Base-by-base conservation (phyloP, 2,113 vertebrate species). In the Labeo catla region DNA sequence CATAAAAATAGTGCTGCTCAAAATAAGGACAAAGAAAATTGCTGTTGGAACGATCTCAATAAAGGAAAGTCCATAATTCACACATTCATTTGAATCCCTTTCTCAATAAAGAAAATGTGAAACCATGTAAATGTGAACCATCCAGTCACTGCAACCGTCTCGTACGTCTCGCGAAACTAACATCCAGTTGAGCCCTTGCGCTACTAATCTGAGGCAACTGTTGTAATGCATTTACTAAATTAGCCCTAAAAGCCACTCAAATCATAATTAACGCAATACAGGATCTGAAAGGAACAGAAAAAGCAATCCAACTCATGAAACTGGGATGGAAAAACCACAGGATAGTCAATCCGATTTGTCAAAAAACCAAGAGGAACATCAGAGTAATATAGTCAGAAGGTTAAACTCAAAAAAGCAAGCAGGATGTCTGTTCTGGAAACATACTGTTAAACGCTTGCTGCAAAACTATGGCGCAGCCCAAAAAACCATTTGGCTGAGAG, bases 391-490 rank as follows among this genome's bases (percentile, higher is more conserved):
- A 77, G 57, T 34, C 63, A 85, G 78, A 65, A 72, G 54, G 15
- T 76, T 39, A 81, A 36, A 81, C 76, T 84, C 43, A 80, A 28
- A 36, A 63, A 63, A 47, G 57, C 79, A 82, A 81, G 87, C 89
- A 91, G 89, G 89, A 77, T 91, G 87, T 73, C 39, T 65, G 68
- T 72, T 90, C 90, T 84, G 93, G 89, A 54, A 93, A 93, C 91
- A 83, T 84, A 92, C 92, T 92, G 96, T 96, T 95, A 96, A 96
- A 90, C 84, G 91, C 92, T 93, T 94, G 93, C 95, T 94, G 96
- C 96, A 95, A 94, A 94, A 95, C 94, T 94, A 93, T 94, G 96
- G 94, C 95, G 96, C 96, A 97, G 84, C 94, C 84, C 23, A 81
- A 86, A 93, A 93, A 93, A 93, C 95, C 92, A 89, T 95, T 92